Base-by-base conservation (phyloP, 1,140 invertebrate species). In the Cherax quadricarinatus region DNA sequence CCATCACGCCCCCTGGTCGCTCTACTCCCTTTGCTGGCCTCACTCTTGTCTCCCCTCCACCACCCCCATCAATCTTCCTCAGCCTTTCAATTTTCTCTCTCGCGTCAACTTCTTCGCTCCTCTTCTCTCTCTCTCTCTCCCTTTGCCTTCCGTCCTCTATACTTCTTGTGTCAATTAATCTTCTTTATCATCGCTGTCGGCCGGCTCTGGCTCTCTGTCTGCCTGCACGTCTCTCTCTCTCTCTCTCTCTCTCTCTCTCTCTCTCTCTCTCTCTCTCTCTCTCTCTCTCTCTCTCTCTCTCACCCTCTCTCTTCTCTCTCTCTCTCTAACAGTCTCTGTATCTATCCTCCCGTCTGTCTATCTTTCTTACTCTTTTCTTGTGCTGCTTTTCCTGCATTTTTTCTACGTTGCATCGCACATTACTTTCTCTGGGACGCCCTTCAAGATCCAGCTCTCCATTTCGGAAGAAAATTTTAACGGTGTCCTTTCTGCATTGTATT, bases 71-170 rank as follows among this genome's bases (percentile, higher is more conserved):
- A 89, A 89, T 89, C 88, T 84, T 89, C 41, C 81, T 89, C 81
- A 84, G 49, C 88, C 81, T 84, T 89, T 89, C 88, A 89, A 89
- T 89, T 84, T 84, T 89, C 88, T 83, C 80, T 89, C 88, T 49
- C 21, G 66, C 84, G 80, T 89, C 81, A 89, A 84, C 81, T 89
- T 89, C 88, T 75, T 84, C 73, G 18, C 62, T 84, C 21, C 66
- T 84, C 84, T 24, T 83, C 88, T 89, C 16, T 82, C 10, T 49
- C 70, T 79, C 86, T 87, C 48, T 51, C 73, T 78, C 85, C 78
- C 85, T 30, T 73, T 78, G 21, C 60, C 86, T 79, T 75, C 57
- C 78, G 60, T 21, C 57, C 70, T 80, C 53, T 78, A 18, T 53
- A 41, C n/a, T 80, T 83, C 57, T 7, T 30, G 16, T 41, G 14